Evolutionary conservation across 2,888 invertebrate species (phyloP).

Genomic region (Dryococelus australis): DNA sequence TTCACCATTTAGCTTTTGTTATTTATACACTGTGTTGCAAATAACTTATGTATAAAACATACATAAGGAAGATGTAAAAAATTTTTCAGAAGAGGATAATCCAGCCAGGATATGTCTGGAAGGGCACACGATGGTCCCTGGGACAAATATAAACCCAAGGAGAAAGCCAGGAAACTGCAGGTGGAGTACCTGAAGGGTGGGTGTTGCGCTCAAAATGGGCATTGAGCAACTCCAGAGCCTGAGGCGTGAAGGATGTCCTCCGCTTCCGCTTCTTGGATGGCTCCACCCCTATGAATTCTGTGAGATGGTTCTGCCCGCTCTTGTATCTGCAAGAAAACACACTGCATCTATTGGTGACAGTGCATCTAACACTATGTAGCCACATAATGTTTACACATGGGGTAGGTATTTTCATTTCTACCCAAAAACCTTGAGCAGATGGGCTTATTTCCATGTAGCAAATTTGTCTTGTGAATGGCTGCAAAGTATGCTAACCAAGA

Average conservation of each 20-base stretch:
- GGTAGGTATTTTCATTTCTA: not conserved
- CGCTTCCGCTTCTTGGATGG: conserved; percentile 96
- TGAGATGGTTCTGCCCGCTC: conserved; percentile 90
- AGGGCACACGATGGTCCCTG: too few relatives aligned
- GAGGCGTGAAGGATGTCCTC: conserved; percentile 96
- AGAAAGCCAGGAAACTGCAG: too few relatives aligned
- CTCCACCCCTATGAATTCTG: conserved; percentile 95
- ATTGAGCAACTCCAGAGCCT: conserved; percentile 92
- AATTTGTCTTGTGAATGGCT: not conserved
- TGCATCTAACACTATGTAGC: not conserved
- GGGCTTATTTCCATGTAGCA: not conserved
- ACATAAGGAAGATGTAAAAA: too few relatives aligned
- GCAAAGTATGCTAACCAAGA: too few relatives aligned
- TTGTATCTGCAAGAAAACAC: conserved; percentile 75
- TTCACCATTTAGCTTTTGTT: too few relatives aligned
- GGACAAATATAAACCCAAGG: too few relatives aligned
- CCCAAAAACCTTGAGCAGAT: not conserved
- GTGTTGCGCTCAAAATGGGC: conserved; percentile 97
- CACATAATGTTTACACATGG: too few relatives aligned
- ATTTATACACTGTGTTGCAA: too few relatives aligned
- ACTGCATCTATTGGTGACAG: conserved; percentile 10
- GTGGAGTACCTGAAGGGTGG: conserved; percentile 87
- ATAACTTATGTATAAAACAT: too few relatives aligned
- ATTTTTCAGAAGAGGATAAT: too few relatives aligned
- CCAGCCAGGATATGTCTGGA: too few relatives aligned